A percentile compares a stretch with the other conserved stretches of the same genome.
These are phyloP conservation scores for Stomatorhinus walkeri DNA, from an alignment of 2,797 vertebrate genomes.

Conservation along the genomic window DNA sequence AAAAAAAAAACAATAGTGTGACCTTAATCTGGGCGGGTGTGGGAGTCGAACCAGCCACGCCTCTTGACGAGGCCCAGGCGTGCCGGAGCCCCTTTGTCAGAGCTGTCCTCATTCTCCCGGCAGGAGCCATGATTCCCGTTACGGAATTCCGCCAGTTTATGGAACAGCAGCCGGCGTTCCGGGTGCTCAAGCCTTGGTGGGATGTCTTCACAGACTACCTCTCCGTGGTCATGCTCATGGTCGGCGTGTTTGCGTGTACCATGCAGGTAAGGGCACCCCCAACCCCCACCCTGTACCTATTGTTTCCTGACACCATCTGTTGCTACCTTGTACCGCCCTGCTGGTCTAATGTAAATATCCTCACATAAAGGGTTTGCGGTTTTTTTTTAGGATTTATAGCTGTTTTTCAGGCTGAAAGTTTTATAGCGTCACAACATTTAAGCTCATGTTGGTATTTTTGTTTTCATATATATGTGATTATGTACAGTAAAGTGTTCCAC, in stretches of 20 bases:
- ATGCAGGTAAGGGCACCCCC: conserved; percentile 71
- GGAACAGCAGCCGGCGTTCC: conserved; percentile 92
- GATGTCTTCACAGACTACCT: conserved; percentile 97
- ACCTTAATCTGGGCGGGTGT: background rate
- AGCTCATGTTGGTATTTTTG: background rate
- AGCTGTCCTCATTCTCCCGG: background rate
- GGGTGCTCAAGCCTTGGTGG: conserved; percentile 98
- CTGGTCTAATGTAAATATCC: background rate
- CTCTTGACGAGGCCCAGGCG: background rate
- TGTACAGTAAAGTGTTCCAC: background rate
- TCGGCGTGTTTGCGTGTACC: conserved; percentile 93
- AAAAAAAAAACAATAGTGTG: background rate
- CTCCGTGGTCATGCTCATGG: conserved; percentile 96
- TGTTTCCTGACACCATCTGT: background rate
- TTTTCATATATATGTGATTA: background rate
- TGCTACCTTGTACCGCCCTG: background rate
- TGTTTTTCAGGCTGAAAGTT: background rate
- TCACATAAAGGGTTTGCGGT: background rate
- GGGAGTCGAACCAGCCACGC: background rate
- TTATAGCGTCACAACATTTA: background rate
- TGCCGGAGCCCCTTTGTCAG: background rate
- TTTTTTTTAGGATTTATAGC: background rate
- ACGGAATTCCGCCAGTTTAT: conserved; percentile 97
- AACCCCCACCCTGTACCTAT: background rate
- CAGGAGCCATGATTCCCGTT: conserved; percentile 94